A percentile compares a stretch with the other conserved stretches of the same genome.
Evolutionary conservation across 2,888 invertebrate genomes (phyloP).

Genomic region (Netelia fuscicornis): DNA sequence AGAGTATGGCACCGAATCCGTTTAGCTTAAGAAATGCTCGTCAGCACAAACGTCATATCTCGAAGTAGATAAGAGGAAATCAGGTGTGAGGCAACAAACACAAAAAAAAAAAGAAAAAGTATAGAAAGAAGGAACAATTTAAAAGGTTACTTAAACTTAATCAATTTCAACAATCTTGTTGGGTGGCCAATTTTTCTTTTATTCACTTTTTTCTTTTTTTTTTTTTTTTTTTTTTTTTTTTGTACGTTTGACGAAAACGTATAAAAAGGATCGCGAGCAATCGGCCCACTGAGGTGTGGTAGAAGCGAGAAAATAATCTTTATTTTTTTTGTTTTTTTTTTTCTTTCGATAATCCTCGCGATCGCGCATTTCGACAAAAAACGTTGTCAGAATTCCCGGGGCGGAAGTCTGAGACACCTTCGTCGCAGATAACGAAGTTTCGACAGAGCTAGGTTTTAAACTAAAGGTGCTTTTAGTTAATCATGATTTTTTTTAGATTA

Average conservation of each 20-base stretch:
- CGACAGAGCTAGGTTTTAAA: conserved; percentile 71
- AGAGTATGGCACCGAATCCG: conserved; percentile 48
- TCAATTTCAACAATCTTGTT: conserved; percentile 74
- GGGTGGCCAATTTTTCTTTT: conserved; percentile 77
- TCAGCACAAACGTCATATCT: conserved; percentile 68
- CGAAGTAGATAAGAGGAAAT: conserved; percentile 43
- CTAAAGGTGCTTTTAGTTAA: conserved; percentile 80
- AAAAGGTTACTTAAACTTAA: conserved; percentile 73
- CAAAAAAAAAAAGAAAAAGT: conserved; percentile 39
- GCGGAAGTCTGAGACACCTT: conserved; percentile 48
- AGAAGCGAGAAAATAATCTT: neutral
- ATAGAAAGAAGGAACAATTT: conserved; percentile 36
- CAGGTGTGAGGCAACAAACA: conserved; percentile 27
- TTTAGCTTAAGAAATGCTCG: conserved; percentile 55
- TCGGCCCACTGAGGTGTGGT: neutral
- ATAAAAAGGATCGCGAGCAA: conserved; percentile 33
- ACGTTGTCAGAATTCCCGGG: conserved; percentile 43
- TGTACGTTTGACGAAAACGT: conserved; percentile 40
- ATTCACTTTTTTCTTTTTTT: conserved; percentile 42
- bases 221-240: conserved; percentile 36
- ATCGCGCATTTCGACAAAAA: conserved; percentile 5
- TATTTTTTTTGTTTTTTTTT: neutral
- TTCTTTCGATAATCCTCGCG: conserved; percentile 16
- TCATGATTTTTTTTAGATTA: conserved; percentile 78
- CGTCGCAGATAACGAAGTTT: conserved; percentile 42